A percentile compares a stretch with the other conserved stretches of the same genome.
Evolutionary conservation across 2,797 vertebrate species (phyloP).

Genomic region (Peromyscus eremicus): DNA sequence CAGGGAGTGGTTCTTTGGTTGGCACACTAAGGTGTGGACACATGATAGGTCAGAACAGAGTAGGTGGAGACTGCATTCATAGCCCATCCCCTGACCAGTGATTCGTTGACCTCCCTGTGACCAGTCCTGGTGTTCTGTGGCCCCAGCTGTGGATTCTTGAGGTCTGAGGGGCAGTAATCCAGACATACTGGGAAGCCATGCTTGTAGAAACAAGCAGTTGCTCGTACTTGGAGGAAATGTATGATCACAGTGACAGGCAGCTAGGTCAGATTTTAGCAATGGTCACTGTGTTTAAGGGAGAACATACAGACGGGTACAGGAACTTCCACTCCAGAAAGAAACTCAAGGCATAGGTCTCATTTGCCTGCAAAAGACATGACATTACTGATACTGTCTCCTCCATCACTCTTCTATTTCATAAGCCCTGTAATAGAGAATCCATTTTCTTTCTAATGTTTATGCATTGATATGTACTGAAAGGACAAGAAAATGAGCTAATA

Average conservation of each 20-base stretch:
- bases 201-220: slow-evolving; percentile 1
- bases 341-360: neutral
- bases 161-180: neutral
- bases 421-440: neutral
- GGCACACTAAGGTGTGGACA: neutral
- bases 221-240: neutral
- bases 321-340: neutral
- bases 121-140: neutral
- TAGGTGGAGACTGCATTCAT: neutral
- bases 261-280: neutral
- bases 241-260: neutral
- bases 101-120: neutral
- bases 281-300: neutral
- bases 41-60: neutral
- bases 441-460: slow-evolving; percentile 31
- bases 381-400: neutral
- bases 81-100: neutral
- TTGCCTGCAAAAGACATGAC: neutral
- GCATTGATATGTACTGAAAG: neutral
- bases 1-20: neutral
- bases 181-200: neutral
- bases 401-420: neutral
- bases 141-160: neutral
- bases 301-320: neutral
- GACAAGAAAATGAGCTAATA: slow-evolving; percentile 20